phyloP scores from a whole-genome alignment of 2,888 invertebrate genomes.

The Piscicola geometra region DNA sequence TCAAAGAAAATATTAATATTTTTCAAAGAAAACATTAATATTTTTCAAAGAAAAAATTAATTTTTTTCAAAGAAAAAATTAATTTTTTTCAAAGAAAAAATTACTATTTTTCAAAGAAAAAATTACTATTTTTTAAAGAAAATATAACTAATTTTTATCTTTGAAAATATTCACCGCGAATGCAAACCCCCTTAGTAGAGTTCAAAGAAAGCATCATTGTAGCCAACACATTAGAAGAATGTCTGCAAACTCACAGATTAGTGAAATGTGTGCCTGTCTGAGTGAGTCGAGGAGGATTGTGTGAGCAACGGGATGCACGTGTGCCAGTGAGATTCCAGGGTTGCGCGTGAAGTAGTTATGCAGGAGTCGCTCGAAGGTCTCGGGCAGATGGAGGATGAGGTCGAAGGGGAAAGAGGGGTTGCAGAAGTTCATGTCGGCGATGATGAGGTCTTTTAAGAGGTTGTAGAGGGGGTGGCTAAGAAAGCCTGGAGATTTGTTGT shows the following conservation, averaged over 20 bases:
- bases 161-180: neutral
- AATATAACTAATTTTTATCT: neutral
- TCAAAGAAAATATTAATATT: no score
- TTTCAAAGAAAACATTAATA: no score
- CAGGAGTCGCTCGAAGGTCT: constrained; percentile 53
- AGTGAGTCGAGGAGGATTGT: constrained; percentile 55
- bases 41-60: no score
- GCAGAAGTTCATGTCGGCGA: constrained; percentile 55
- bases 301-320: constrained; percentile 52
- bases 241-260: constrained; percentile 50
- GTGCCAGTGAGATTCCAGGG: constrained; percentile 50
- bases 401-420: constrained; percentile 53
- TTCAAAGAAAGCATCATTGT: neutral
- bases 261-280: constrained; percentile 52
- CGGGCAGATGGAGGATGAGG: constrained; percentile 52
- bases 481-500: constrained; percentile 52
- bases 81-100: no score
- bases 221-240: neutral
- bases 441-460: constrained; percentile 53
- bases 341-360: constrained; percentile 54
- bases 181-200: neutral
- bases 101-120: no score
- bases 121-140: neutral
- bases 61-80: no score
- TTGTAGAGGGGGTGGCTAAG: constrained; percentile 55